These are phyloP conservation scores for Lepidocyrtoides sp. DNA, from an alignment of 2,888 invertebrate species.

Conservation along the genomic window DNA sequence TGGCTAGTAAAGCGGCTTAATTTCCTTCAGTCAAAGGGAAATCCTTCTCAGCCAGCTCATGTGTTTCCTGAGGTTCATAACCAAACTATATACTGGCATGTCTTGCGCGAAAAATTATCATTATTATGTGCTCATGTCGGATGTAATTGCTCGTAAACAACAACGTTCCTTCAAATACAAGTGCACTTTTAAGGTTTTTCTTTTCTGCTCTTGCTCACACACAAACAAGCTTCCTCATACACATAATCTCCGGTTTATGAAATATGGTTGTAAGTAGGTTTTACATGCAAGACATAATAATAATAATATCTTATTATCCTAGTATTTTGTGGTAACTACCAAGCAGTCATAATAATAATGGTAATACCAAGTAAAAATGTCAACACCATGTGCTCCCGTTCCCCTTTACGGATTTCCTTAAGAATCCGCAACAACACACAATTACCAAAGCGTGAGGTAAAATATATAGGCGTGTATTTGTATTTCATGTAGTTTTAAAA, in stretches of 20 bases:
- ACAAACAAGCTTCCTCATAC: not conserved
- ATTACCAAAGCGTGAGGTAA: not conserved
- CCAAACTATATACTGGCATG: not conserved
- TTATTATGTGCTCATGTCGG: slow-evolving; percentile 42
- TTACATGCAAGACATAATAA: slow-evolving; percentile 1
- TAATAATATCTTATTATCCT: slow-evolving; percentile 1
- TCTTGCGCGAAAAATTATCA: slow-evolving; percentile 10
- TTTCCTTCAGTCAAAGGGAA: slow-evolving; percentile 27
- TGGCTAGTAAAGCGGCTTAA: not conserved
- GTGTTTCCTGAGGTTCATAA: not conserved
- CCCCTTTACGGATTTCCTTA: slow-evolving; percentile 26
- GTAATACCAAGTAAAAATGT: slow-evolving; percentile 30
- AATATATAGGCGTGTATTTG: no score
- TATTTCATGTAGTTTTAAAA: no score
- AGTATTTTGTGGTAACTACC: not conserved
- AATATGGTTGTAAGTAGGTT: not conserved
- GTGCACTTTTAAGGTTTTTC: no score
- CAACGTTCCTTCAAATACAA: not conserved
- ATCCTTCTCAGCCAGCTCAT: not conserved
- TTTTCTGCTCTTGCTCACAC: not conserved
- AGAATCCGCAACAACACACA: slow-evolving; percentile 13
- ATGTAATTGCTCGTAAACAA: slow-evolving; percentile 61
- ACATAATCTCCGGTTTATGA: slow-evolving; percentile 38
- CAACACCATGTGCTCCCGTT: slow-evolving; percentile 53
- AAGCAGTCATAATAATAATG: slow-evolving; percentile 18